Evolutionary conservation across 53 echinoderm and acorn worm genomes (phyloP).

Genomic region (Astropecten irregularis): DNA sequence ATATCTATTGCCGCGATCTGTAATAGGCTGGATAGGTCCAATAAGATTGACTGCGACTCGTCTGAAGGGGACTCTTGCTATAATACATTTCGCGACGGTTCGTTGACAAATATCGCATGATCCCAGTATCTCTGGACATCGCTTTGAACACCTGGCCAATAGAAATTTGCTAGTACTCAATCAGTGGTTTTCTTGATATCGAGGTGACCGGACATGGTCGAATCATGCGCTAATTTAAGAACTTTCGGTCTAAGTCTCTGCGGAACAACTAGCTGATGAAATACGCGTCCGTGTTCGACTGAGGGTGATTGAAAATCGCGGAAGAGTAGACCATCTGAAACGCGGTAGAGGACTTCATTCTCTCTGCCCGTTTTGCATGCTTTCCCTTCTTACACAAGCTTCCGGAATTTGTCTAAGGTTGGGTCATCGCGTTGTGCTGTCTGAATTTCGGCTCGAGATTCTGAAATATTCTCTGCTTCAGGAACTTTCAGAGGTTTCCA

Average conservation of each 20-base stretch:
- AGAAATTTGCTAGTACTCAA: conserved; percentile 30
- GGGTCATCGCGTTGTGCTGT: not conserved
- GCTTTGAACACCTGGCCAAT: conserved; percentile 46
- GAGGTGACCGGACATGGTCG: conserved; percentile 42
- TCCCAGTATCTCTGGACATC: conserved; percentile 34
- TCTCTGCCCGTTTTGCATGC: not conserved
- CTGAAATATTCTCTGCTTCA: conserved; percentile 13
- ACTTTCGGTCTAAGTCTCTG: conserved; percentile 18
- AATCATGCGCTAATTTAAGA: conserved; percentile 37
- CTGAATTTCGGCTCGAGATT: conserved; percentile 15
- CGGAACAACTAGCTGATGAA: conserved; percentile 44
- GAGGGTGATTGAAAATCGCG: conserved; percentile 2
- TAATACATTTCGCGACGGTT: not conserved
- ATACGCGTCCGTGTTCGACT: not conserved
- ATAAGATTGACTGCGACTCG: not conserved
- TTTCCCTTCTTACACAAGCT: not conserved
- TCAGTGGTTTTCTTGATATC: conserved; percentile 28
- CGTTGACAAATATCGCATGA: not conserved
- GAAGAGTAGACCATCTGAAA: conserved; percentile 20
- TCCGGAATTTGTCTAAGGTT: conserved; percentile 8
- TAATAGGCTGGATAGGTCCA: not conserved
- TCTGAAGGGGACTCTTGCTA: not conserved
- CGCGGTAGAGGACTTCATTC: not conserved
- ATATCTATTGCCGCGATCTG: not conserved
- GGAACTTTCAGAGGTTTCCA: conserved; percentile 22